Evolutionary conservation across 2,113 vertebrate species (phyloP), one percentile per base, ranked within the genome.

Genomic region (Aldabrachelys gigantea): DNA sequence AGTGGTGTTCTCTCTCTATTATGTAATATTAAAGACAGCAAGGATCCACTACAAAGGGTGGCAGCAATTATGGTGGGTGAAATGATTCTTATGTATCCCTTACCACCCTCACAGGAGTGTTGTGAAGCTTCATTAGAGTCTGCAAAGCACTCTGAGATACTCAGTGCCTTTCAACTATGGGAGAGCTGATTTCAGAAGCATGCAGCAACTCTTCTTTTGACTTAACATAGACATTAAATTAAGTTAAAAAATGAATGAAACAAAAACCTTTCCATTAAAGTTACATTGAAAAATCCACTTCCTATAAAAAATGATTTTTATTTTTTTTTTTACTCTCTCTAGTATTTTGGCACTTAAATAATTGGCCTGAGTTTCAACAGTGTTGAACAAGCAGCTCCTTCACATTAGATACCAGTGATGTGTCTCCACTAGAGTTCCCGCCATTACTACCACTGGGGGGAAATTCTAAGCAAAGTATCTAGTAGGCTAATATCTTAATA

Each of bases 391-490:
- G 57, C 57, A 59, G 57, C 57, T 31, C 27, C 57, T 59, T 59
- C 27, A 31, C 27, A 59, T n/a, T 59, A 59, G 82, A 88, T 17
- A 27, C 50, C 69, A 84, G 65, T 49, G 49, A 24, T 59, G 81
- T 41, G 49, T 75, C 84, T 93, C 72, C 31, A 85, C 69, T 75
- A 69, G 87, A 90, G 85, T 49, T 75, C 92, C 7, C 84, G 79
- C 54, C 11, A 12, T 21, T 52, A 25, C 3, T 80, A 9, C n/a
- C 59, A n/a, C n/a, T 59, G 84, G 69, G 72, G 65, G 21, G 90
- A 88, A 91, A 27, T 52, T 69, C 87, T 92, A 87, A 83, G 35
- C 91, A 93, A 94, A 92, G 87, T 84, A 1, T 93, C 54, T 91
- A 56, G 54, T 25, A 84, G 25, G 52, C 69, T 88, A 90, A 84